These are phyloP conservation scores for Anabacerthia variegaticeps DNA, from an alignment of 2,797 vertebrate species.

Conservation along the genomic window DNA sequence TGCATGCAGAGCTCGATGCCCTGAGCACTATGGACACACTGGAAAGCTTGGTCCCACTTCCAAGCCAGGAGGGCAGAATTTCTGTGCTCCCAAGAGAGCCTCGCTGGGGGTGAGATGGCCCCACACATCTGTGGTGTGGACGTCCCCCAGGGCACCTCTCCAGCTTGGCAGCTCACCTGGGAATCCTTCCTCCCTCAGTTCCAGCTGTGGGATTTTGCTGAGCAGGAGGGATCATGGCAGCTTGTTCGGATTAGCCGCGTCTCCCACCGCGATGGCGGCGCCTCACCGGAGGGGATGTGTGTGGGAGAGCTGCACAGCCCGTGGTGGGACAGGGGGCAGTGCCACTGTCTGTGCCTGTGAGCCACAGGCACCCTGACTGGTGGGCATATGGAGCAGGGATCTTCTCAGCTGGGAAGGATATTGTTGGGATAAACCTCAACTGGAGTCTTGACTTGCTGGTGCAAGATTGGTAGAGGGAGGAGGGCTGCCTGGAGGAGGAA, in stretches of 20 bases:
- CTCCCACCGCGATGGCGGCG: accelerated
- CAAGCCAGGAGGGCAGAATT: neutral
- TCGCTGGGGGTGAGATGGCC: accelerated
- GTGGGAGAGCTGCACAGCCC: neutral
- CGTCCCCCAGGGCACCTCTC: neutral
- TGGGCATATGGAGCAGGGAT: neutral
- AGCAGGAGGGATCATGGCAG: neutral
- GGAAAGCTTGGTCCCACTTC: neutral
- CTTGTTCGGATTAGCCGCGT: accelerated
- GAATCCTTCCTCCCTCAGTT: neutral
- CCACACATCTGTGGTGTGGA: neutral
- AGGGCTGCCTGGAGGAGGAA: neutral
- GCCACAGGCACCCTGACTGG: neutral
- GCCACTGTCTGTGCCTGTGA: accelerated
- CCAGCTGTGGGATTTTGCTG: neutral
- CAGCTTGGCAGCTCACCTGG: neutral
- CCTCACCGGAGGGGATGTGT: neutral
- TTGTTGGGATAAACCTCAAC: neutral
- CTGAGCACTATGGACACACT: neutral
- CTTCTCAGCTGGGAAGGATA: neutral
- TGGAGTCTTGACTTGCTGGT: neutral
- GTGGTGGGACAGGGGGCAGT: no score
- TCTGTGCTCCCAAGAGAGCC: neutral
- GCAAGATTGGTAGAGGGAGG: neutral
- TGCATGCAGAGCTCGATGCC: neutral